Conservation (phyloP, 2,888 invertebrate species). For the Minunthozetes semirufus region DNA sequence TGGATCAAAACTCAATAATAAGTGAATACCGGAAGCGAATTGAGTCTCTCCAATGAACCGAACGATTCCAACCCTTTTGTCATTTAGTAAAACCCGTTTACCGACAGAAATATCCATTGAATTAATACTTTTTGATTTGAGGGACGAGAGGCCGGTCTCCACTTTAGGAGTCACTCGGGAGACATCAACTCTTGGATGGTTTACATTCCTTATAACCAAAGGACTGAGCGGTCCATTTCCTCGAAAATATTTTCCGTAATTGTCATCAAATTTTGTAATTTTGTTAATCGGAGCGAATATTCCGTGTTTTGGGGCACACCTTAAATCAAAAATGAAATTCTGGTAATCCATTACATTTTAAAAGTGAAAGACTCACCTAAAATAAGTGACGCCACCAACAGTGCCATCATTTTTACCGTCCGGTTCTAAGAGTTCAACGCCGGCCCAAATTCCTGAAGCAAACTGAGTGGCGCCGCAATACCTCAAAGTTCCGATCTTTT, state of each 20-base stretch:
- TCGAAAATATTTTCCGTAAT: background rate
- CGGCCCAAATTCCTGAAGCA: constrained; percentile 50
- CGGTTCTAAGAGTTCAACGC: constrained; percentile 52
- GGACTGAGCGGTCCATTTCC: background rate
- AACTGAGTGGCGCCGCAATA: constrained; percentile 41
- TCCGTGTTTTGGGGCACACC: constrained; percentile 51
- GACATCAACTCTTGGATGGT: constrained; percentile 46
- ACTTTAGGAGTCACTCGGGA: constrained; percentile 51
- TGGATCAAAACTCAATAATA: background rate
- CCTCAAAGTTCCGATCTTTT: constrained; percentile 42
- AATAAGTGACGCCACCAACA: constrained; percentile 50
- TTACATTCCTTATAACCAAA: constrained; percentile 36
- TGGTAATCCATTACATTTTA: background rate
- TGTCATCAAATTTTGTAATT: constrained; percentile 46
- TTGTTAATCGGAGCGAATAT: constrained; percentile 52
- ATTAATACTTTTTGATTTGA: constrained; percentile 30
- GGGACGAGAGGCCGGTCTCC: constrained; percentile 47
- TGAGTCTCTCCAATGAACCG: constrained; percentile 50
- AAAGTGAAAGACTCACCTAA: constrained; percentile 37
- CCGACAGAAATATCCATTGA: constrained; percentile 43
- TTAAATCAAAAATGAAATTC: constrained; percentile 35
- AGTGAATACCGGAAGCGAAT: constrained; percentile 51
- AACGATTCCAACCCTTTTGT: constrained; percentile 50
- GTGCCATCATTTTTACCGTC: constrained; percentile 53
- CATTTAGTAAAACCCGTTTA: constrained; percentile 50